Conservation (phyloP, 2,888 invertebrate species). For the Agrypnus murinus region DNA sequence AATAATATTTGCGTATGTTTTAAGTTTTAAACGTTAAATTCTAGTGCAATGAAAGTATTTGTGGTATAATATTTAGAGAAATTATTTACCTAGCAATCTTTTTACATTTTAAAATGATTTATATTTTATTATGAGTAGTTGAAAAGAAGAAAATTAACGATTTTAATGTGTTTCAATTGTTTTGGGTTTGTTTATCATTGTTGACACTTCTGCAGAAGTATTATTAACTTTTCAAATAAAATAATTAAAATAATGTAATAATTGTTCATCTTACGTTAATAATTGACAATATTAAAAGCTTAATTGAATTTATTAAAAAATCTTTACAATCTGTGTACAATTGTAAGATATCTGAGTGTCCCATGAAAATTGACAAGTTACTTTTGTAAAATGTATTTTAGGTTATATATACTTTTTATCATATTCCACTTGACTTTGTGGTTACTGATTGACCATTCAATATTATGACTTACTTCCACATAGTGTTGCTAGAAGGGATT, state of each 20-base stretch:
- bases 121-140: slow-evolving; percentile 6
- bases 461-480: too few species aligned
- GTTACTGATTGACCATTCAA: too few species aligned
- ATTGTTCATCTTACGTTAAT: too few species aligned
- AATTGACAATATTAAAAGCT: too few species aligned
- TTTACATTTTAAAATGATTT: slow-evolving; percentile 9
- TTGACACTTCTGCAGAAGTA: slow-evolving; percentile 17
- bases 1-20: slow-evolving; percentile 19
- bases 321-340: too few species aligned
- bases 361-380: too few species aligned
- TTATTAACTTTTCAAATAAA: slow-evolving; percentile 19
- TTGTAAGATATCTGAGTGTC: too few species aligned
- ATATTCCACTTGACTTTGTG: too few species aligned
- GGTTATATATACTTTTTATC: too few species aligned
- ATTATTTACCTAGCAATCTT: slow-evolving; percentile 13
- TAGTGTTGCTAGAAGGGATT: too few species aligned
- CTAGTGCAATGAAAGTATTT: slow-evolving; percentile 40
- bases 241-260: neutral
- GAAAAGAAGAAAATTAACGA: slow-evolving; percentile 1
- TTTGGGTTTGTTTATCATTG: slow-evolving; percentile 15
- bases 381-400: too few species aligned
- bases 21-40: slow-evolving; percentile 16
- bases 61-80: slow-evolving; percentile 26
- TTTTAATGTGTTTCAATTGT: slow-evolving; percentile 12
- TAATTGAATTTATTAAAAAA: too few species aligned